Base-by-base conservation (phyloP, 2,113 vertebrate species). In the Macrotis lagotis region DNA sequence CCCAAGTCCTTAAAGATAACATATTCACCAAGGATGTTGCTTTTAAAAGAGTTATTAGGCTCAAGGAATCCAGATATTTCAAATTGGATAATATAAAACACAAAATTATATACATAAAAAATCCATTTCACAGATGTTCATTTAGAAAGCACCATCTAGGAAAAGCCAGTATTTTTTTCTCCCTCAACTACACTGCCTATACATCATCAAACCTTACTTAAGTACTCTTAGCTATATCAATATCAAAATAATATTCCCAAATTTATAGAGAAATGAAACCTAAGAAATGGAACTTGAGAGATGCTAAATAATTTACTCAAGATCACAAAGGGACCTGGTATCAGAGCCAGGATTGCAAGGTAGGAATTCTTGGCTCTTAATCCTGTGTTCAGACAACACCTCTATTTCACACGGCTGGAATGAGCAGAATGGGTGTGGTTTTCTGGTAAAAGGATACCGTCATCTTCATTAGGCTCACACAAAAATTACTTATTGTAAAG, bases 331-430 rank as follows among this genome's bases (percentile, higher is more conserved):
- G 6, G 31, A 90, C 88, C 25, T 59, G 66, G 8, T 44, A 14
- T 25, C 51, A 26, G 50, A 92, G 74, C 25, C 50, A 50, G 51
- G 28, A 52, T 3, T 31, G 48, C 50, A 48, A 26, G 74, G 91
- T 37, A 11, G 47, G 91, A 51, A 37, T 91, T 48, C 48, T 10
- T 1, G n/a, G 89, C 31, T 91, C 1, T 3, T 66, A 26, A 7
- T 49, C n/a, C 11, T 50, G 47, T 55, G 48, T 59, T 93, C 48
- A 24, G 66, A 51, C 0, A 4, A 31, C 16, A 83, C 31, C 47
- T 59, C 50, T 59, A 9, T 92, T 95, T 94, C 93, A 93, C 16
- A 49, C 4, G 25, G 50, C 50, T 50, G n/a, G 50, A 93, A 92
- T 92, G n/a, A 94, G 52, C 10, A 12, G 49, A 74, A 92, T 7